Conservation (phyloP, 2,888 invertebrate species). For the Exocentrus adspersus region DNA sequence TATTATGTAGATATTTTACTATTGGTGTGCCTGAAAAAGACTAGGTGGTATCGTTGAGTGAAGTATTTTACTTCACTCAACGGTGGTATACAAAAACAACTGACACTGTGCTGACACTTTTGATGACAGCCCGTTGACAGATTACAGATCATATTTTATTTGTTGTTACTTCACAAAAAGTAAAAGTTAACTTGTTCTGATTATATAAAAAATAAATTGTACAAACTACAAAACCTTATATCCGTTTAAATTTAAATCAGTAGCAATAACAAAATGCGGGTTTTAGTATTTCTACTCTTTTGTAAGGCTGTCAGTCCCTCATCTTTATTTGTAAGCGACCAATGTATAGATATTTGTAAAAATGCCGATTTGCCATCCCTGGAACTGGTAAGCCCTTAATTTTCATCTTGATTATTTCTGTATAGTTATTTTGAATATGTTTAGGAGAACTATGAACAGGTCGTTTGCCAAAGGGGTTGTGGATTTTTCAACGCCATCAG, state of each 20-base stretch:
- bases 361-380: slow-evolving; percentile 43
- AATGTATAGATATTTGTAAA: slow-evolving; percentile 47
- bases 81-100: too few relatives aligned
- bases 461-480: slow-evolving; percentile 57
- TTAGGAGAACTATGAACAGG: slow-evolving; percentile 51
- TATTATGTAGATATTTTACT: too few relatives aligned
- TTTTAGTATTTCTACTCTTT: neutral
- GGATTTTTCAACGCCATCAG: slow-evolving; percentile 56
- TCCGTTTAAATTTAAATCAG: neutral
- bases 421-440: slow-evolving; percentile 2
- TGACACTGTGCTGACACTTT: too few relatives aligned
- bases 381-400: slow-evolving; percentile 47
- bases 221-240: neutral
- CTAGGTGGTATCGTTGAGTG: too few relatives aligned
- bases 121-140: too few relatives aligned
- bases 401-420: neutral
- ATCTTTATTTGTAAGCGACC: slow-evolving; percentile 37
- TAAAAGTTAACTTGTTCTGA: too few relatives aligned
- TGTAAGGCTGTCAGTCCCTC: slow-evolving; percentile 23
- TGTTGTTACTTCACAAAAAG: too few relatives aligned
- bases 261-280: too few relatives aligned
- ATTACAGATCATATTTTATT: too few relatives aligned
- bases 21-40: too few relatives aligned
- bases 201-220: neutral
- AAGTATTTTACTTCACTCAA: too few relatives aligned